phyloP scores from a whole-genome alignment of 2,113 vertebrate species.

The Monopterus albus region DNA sequence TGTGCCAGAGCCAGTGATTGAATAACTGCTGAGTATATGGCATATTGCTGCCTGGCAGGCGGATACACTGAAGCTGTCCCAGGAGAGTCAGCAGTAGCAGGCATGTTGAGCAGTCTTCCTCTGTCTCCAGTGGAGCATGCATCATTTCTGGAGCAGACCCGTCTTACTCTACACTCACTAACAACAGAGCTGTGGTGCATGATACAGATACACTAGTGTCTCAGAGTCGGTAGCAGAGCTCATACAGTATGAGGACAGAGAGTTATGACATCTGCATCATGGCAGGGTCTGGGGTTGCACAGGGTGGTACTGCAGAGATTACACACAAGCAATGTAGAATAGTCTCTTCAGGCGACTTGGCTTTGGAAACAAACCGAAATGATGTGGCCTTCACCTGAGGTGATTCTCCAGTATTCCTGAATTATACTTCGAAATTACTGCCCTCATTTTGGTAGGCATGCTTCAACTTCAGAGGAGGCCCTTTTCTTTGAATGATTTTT shows the following conservation, averaged over 20 bases:
- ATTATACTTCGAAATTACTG: too few species aligned
- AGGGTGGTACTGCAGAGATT: conserved; percentile 15
- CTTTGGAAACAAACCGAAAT: neutral
- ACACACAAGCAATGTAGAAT: neutral
- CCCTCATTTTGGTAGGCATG: neutral
- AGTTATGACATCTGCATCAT: conserved; percentile 23
- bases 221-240: conserved; percentile 30
- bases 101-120: conserved; percentile 25
- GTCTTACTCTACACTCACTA: neutral
- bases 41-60: conserved; percentile 64
- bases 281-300: conserved; percentile 1
- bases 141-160: conserved; percentile 27
- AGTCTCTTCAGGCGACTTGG: neutral
- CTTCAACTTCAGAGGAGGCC: neutral
- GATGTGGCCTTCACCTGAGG: neutral
- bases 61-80: conserved; percentile 61
- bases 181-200: conserved; percentile 43
- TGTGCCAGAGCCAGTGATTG: conserved; percentile 48
- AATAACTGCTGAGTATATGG: conserved; percentile 56
- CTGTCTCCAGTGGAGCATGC: conserved; percentile 24
- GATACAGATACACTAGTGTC: conserved; percentile 28
- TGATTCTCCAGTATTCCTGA: neutral
- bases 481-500: too few species aligned
- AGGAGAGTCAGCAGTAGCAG: conserved; percentile 39
- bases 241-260: conserved; percentile 19